These are phyloP conservation scores for Hyla sarda DNA, from an alignment of 2,113 vertebrate species.

Conservation along the genomic window DNA sequence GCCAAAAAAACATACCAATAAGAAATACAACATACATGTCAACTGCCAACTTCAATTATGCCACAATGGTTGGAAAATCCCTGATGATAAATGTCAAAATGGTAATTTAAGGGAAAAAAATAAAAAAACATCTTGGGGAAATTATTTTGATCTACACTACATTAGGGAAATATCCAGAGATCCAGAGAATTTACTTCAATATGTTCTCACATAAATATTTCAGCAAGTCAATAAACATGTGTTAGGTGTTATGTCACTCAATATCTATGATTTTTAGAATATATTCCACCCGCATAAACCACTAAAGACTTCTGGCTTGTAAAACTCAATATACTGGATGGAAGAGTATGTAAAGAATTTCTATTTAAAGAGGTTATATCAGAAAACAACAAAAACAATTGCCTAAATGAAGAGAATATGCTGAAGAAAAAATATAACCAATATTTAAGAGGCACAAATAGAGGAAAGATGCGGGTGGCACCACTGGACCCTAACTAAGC, in stretches of 20 bases:
- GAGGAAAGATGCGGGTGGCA: no score
- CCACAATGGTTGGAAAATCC: not conserved
- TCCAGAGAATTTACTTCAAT: not conserved
- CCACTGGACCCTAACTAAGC: no score
- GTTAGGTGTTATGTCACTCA: constrained; percentile 25
- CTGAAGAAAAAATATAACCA: no score
- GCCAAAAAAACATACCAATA: not conserved
- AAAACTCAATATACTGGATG: not conserved
- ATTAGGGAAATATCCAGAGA: not conserved
- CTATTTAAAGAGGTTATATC: not conserved
- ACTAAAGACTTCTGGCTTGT: not conserved
- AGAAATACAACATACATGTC: not conserved
- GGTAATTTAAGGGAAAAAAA: not conserved
- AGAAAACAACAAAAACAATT: no score
- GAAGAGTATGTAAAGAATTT: not conserved
- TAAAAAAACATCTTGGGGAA: not conserved
- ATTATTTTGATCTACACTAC: not conserved
- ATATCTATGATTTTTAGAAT: not conserved
- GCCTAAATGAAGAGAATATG: no score
- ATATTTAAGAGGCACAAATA: no score
- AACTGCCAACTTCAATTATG: not conserved
- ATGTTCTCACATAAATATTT: constrained; percentile 22
- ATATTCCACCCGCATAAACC: not conserved
- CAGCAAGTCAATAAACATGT: constrained; percentile 22
- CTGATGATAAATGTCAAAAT: not conserved